These are phyloP conservation scores for Myrmecophaga tridactyla DNA, from an alignment of 2,113 vertebrate genomes.

Conservation along the genomic window DNA sequence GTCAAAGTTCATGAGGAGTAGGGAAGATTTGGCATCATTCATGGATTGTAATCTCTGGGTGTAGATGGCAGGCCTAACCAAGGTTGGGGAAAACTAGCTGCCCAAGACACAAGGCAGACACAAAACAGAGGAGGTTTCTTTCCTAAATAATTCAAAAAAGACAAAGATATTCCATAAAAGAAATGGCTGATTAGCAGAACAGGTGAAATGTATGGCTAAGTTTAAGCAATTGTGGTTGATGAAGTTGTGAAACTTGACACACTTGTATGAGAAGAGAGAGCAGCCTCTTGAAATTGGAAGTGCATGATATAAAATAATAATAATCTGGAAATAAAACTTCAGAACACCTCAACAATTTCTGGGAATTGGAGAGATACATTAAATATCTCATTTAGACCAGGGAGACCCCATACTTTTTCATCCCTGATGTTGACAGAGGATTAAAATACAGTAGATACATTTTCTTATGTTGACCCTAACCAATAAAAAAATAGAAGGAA, in stretches of 20 bases:
- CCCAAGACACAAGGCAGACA: background rate
- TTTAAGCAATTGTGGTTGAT: background rate
- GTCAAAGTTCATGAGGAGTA: background rate
- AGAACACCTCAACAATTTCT: slow-evolving; percentile 8
- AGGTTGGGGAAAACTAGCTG: background rate
- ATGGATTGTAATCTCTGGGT: background rate
- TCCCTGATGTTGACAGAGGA: background rate
- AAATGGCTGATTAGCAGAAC: background rate
- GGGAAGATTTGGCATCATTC: background rate
- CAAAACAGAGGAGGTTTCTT: background rate
- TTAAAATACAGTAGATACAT: background rate
- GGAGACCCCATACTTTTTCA: background rate
- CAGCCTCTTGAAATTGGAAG: background rate
- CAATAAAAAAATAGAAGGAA: slow-evolving; percentile 16
- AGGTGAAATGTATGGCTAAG: background rate
- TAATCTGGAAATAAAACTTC: background rate
- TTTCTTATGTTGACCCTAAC: background rate
- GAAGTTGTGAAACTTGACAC: background rate
- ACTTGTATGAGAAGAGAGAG: background rate
- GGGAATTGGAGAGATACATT: background rate
- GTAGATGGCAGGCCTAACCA: background rate
- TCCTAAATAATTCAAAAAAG: background rate
- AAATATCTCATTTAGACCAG: background rate
- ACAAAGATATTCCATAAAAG: background rate
- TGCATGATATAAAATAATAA: background rate